phyloP scores from a whole-genome alignment of 2,113 vertebrate species.

The Oreotrochilus melanogaster region DNA sequence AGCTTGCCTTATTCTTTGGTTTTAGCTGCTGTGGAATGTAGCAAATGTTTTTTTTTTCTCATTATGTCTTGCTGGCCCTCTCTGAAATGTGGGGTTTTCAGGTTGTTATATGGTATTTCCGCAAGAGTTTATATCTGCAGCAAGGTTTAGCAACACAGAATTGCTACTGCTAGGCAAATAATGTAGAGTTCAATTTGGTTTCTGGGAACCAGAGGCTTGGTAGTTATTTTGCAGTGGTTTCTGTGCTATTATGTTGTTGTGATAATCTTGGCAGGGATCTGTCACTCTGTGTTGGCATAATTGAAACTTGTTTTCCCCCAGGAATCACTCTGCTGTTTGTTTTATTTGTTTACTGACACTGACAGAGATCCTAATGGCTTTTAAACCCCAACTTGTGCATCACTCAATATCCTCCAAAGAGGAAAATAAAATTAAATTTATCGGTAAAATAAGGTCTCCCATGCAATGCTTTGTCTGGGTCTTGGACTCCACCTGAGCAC shows the following conservation, averaged over 20 bases:
- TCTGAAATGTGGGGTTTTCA: background rate
- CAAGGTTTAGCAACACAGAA: background rate
- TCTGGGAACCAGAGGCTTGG: slow-evolving; percentile 18
- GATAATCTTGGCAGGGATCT: slow-evolving; percentile 75
- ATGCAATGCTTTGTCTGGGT: slow-evolving; percentile 19
- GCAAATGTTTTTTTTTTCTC: background rate
- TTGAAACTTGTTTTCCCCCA: slow-evolving; percentile 74
- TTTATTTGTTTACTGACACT: slow-evolving; percentile 78
- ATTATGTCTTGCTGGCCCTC: background rate
- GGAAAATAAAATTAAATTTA: slow-evolving; percentile 71
- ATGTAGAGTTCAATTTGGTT: slow-evolving; percentile 8
- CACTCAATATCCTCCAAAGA: slow-evolving; percentile 70
- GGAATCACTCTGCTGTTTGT: slow-evolving; percentile 70
- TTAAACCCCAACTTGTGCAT: slow-evolving; percentile 76
- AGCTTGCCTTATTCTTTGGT: background rate
- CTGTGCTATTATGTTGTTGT: slow-evolving; percentile 65
- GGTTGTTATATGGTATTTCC: background rate
- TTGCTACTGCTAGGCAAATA: background rate
- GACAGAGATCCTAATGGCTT: slow-evolving; percentile 76
- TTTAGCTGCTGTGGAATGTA: background rate
- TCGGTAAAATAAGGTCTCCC: slow-evolving; percentile 35
- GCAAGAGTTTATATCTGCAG: background rate
- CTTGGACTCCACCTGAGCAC: slow-evolving; percentile 19
- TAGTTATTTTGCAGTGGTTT: slow-evolving; percentile 66
- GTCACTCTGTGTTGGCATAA: slow-evolving; percentile 66